These are phyloP conservation scores for Drosophila watanabei DNA, from an alignment of 1,140 invertebrate genomes.

Conservation along the genomic window DNA sequence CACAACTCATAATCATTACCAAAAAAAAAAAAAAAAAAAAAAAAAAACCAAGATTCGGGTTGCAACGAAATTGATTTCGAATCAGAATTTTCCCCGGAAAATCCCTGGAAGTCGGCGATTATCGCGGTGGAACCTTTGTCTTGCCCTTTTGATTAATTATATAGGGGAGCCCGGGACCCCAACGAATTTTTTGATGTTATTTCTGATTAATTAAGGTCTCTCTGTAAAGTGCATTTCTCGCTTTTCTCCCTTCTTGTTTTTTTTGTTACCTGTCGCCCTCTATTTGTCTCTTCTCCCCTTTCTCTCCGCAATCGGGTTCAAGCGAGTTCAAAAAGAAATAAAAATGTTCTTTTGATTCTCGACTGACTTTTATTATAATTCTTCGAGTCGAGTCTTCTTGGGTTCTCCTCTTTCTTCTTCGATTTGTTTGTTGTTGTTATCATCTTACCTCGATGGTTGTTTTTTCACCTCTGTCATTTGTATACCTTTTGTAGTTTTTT, in stretches of 20 bases:
- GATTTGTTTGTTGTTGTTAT: slow-evolving; percentile 70
- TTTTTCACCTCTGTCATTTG: slow-evolving; percentile 1
- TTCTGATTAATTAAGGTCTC: slow-evolving; percentile 49
- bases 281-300: background rate
- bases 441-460: slow-evolving; percentile 22
- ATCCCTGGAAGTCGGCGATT: slow-evolving; percentile 6
- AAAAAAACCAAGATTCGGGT: background rate
- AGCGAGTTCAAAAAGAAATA: slow-evolving; percentile 72
- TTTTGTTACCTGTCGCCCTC: slow-evolving; percentile 56
- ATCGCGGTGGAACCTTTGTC: slow-evolving; percentile 4
- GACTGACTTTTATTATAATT: slow-evolving; percentile 63
- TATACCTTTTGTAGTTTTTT: background rate
- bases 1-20: slow-evolving; percentile 33
- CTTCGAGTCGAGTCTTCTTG: slow-evolving; percentile 39
- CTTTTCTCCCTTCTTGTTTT: slow-evolving; percentile 12
- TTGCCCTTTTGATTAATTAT: slow-evolving; percentile 69
- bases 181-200: slow-evolving; percentile 34
- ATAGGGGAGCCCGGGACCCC: slow-evolving; percentile 2
- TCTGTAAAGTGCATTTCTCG: slow-evolving; percentile 39
- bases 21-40: slow-evolving; percentile 6
- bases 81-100: slow-evolving; percentile 42
- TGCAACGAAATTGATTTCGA: slow-evolving; percentile 39
- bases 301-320: slow-evolving; percentile 54
- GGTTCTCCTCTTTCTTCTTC: slow-evolving; percentile 32
- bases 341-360: slow-evolving; percentile 53